A percentile compares a stretch with the other conserved stretches of the same genome.
These are phyloP conservation scores for Euwallacea similis DNA, from an alignment of 1,140 invertebrate species.

Conservation along the genomic window DNA sequence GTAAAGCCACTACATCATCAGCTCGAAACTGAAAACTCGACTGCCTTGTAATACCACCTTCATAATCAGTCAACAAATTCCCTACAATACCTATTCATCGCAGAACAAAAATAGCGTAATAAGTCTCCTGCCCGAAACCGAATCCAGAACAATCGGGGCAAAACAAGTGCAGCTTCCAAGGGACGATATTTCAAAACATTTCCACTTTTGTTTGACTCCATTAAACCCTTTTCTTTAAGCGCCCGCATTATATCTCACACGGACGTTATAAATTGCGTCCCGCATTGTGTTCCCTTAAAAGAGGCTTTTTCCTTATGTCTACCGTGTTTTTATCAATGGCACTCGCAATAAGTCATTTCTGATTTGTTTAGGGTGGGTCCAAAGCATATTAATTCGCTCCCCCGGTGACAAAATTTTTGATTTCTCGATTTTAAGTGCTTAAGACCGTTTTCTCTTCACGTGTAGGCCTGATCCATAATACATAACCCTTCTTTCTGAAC, in stretches of 20 bases:
- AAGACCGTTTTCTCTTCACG: not conserved
- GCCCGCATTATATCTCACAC: conserved; percentile 36
- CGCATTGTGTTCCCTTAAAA: conserved; percentile 32
- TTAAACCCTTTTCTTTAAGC: conserved; percentile 39
- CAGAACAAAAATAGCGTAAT: conserved; percentile 35
- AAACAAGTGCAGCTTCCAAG: conserved; percentile 36
- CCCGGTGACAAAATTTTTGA: too few relatives aligned
- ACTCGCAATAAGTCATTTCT: conserved; percentile 30
- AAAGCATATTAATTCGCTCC: not conserved
- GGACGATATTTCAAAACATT: conserved; percentile 39
- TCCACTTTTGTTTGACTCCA: conserved; percentile 39
- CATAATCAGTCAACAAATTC: conserved; percentile 17
- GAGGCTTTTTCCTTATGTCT: conserved; percentile 35
- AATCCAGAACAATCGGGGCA: conserved; percentile 35
- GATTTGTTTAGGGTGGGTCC: not conserved
- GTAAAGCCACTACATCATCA: too few relatives aligned
- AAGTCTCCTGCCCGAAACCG: conserved; percentile 33
- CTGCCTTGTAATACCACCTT: not conserved
- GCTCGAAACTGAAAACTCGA: not conserved
- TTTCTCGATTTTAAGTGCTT: too few relatives aligned
- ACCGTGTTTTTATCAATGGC: conserved; percentile 26
- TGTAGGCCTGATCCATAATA: conserved; percentile 16
- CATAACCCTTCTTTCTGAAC: conserved; percentile 30
- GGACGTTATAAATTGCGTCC: conserved; percentile 36
- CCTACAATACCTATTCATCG: conserved; percentile 25